Evolutionary conservation across 2,888 invertebrate genomes (phyloP).

Genomic region (Linyphia triangularis): DNA sequence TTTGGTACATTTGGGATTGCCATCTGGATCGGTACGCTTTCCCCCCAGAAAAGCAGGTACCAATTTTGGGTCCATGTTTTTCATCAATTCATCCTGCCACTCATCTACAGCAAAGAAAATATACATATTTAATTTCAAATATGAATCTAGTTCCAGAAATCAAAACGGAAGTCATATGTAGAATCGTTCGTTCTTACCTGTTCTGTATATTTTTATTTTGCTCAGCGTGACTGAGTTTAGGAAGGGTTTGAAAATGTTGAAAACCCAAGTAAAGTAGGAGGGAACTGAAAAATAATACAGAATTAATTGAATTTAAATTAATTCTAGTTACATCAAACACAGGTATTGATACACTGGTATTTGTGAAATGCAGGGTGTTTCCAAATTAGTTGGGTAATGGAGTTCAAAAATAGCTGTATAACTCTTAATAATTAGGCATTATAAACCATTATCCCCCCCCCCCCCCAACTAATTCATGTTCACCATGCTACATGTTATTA

Average conservation of each 20-base stretch:
- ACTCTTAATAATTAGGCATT: too few relatives aligned
- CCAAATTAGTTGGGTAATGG: too few relatives aligned
- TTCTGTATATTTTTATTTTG: constrained; percentile 57
- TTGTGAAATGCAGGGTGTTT: too few relatives aligned
- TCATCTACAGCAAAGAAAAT: constrained; percentile 25
- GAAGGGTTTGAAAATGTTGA: constrained; percentile 68
- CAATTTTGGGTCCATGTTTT: constrained; percentile 33
- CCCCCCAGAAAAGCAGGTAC: constrained; percentile 64
- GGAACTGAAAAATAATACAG: constrained; percentile 52
- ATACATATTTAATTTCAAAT: not conserved
- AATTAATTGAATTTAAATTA: not conserved
- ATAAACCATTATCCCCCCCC: too few relatives aligned
- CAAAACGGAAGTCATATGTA: not conserved
- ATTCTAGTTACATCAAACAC: too few relatives aligned
- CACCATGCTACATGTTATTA: too few relatives aligned
- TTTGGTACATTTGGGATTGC: constrained; percentile 45
- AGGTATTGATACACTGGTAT: too few relatives aligned
- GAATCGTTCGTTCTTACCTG: constrained; percentile 45
- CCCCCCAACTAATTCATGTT: too few relatives aligned
- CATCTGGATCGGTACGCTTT: constrained; percentile 48
- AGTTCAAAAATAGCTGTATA: too few relatives aligned
- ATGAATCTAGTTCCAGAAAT: not conserved
- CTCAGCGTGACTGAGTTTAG: constrained; percentile 59
- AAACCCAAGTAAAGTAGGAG: constrained; percentile 66
- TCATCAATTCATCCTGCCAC: constrained; percentile 45